Evolutionary conservation across 2,797 vertebrate genomes (phyloP).

Genomic region (Lepilemur ruficaudatus): DNA sequence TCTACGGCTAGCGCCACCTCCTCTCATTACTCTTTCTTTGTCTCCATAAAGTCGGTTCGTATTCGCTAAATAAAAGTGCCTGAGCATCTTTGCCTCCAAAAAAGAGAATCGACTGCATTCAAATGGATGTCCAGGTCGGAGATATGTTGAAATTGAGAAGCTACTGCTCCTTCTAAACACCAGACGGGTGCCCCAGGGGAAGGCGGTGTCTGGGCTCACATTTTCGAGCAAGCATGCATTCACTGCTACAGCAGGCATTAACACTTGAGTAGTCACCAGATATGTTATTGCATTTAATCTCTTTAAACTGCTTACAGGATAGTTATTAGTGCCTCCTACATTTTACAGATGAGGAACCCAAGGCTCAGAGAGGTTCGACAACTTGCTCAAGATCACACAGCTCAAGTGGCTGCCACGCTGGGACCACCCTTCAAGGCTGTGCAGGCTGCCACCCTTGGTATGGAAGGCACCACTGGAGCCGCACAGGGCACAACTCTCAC

Average conservation of each 20-base stretch:
- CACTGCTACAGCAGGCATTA: neutral
- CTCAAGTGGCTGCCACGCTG: neutral
- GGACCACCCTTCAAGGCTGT: accelerated
- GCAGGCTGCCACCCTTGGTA: neutral
- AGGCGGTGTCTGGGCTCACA: neutral
- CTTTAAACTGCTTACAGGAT: neutral
- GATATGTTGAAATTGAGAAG: neutral
- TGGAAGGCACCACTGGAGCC: neutral
- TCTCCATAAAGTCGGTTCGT: neutral
- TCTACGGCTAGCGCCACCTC: neutral
- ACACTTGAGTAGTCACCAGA: neutral
- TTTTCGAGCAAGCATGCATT: neutral
- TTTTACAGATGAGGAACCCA: neutral
- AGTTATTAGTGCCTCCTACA: neutral
- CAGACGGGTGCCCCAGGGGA: neutral
- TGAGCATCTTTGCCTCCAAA: neutral
- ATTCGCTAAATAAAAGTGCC: neutral
- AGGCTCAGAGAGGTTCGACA: neutral
- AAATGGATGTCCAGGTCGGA: neutral
- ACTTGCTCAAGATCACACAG: neutral
- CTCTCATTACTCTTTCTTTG: neutral
- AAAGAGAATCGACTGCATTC: neutral
- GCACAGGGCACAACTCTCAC: accelerated
- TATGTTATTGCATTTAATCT: neutral
- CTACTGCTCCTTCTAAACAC: neutral